Conservation (phyloP, 2,888 invertebrate species). For the Cyaniris semiargus region DNA sequence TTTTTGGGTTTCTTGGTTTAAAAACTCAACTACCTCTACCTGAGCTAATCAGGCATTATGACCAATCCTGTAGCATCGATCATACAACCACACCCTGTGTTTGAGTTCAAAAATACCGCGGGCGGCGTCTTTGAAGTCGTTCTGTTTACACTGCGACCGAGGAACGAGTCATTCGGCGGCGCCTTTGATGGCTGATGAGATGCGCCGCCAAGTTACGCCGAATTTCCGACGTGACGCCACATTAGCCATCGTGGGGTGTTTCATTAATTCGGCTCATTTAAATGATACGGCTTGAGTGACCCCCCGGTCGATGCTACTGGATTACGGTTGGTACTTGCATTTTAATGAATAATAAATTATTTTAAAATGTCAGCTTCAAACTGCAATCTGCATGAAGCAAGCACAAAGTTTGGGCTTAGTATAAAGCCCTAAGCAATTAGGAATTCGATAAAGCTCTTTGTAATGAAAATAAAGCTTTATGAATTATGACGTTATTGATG, state of each 20-base stretch:
- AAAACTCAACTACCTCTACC: neutral
- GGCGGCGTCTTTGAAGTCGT: slow-evolving; percentile 73
- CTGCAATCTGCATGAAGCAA: too few species aligned
- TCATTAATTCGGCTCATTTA: slow-evolving; percentile 10
- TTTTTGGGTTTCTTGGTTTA: neutral
- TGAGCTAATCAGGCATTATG: neutral
- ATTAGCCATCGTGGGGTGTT: slow-evolving; percentile 1
- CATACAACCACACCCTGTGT: slow-evolving; percentile 6
- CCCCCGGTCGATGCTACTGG: slow-evolving; percentile 3
- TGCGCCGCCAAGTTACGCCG: slow-evolving; percentile 56
- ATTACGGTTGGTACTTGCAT: neutral
- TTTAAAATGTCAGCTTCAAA: neutral
- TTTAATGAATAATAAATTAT: neutral
- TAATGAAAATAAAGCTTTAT: too few species aligned
- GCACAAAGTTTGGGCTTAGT: too few species aligned
- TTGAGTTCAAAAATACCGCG: slow-evolving; percentile 36
- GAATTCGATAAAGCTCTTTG: too few species aligned
- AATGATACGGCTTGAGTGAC: neutral
- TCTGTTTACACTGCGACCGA: slow-evolving; percentile 77
- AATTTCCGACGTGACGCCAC: slow-evolving; percentile 43
- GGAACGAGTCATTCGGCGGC: slow-evolving; percentile 73
- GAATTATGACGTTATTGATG: too few species aligned
- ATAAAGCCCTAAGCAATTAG: too few species aligned
- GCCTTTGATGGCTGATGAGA: slow-evolving; percentile 65
- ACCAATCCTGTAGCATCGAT: neutral